Evolutionary conservation across 2,113 vertebrate genomes (phyloP).

Genomic region (Entosphenus tridentatus): DNA sequence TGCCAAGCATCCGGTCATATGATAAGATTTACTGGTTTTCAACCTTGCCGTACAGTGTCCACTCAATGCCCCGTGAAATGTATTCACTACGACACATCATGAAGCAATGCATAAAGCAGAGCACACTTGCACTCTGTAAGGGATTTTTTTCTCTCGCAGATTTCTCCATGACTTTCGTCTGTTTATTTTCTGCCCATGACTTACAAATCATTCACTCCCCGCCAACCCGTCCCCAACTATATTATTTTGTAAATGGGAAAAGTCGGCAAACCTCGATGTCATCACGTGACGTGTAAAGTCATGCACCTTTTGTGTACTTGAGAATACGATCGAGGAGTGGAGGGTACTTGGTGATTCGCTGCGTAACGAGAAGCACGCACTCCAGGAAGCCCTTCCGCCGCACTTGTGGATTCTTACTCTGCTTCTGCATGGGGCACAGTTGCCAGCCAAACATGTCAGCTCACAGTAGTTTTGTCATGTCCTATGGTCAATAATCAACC

Average conservation of each 20-base stretch:
- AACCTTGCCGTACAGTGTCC: no score
- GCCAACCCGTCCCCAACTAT: neutral
- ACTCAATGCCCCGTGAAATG: no score
- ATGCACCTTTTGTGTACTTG: slow-evolving; percentile 59
- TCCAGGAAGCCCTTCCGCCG: slow-evolving; percentile 60
- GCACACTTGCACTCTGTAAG: neutral
- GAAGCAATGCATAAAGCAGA: neutral
- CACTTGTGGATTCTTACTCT: slow-evolving; percentile 50
- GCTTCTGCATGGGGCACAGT: slow-evolving; percentile 32
- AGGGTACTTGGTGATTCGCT: slow-evolving; percentile 86
- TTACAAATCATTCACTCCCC: neutral
- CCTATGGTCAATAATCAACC: neutral
- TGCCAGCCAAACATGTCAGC: neutral
- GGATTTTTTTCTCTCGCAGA: neutral
- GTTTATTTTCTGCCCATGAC: neutral
- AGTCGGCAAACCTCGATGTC: neutral
- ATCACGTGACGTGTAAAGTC: neutral
- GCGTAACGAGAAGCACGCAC: slow-evolving; percentile 70
- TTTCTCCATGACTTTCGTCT: neutral
- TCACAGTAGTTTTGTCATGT: neutral
- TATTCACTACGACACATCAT: no score
- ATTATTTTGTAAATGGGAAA: neutral
- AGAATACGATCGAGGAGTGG: slow-evolving; percentile 66
- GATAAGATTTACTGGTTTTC: no score
- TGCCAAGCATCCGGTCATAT: no score